Base-by-base conservation (phyloP, 2,888 invertebrate species). In the Aquatica leii region DNA sequence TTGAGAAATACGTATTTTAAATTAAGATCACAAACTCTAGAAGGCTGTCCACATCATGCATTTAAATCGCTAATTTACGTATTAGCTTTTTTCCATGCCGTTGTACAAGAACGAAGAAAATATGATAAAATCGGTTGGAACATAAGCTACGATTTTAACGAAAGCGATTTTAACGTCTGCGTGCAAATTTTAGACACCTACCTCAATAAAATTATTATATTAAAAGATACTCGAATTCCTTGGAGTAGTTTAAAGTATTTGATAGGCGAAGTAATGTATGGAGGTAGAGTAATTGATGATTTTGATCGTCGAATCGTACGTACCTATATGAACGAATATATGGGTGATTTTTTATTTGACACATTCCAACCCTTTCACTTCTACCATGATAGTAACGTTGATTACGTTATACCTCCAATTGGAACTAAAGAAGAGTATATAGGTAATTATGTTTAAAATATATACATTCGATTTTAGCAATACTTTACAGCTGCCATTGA, bases 81-180 rank as follows among this genome's bases (percentile, higher is more conserved):
- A 1, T 83, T 97, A 41, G 94, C 94, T 0, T 97, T 97, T 83
- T 96, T 96, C 83, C 96, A 97, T 79, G 96, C 94, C 6, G 95
- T 96, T 0, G 91, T 96, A 0, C 93, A 93, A 85, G 97, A 97
- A 80, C 87, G 97, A 48, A 87, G 95, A 69, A 95, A 95, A 78
- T 97, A 96, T 80, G 95, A 93, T 75, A 96, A 96, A 83, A 91
- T 96, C 59, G 97, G 97, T 0, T 97, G 96, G 95, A 97, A 97
- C 79, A 93, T 96, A 68, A 86, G 88, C 55, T 97, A 97, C 80
- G 96, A 97, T 82, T 97, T 97, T 82, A 95, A 94, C 80, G 93
- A 96, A 81, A 92, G 94, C 0, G 97, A 97, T 81, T 96, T 96
- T 80, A 88, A 90, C 64, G 95, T 96, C 31, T 95, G 95, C 82